Percentiles rank a stretch among this genome's conserved stretches.
Evolutionary conservation across 1,140 invertebrate species (phyloP).

Genomic region (Scaptomyza hsui): DNA sequence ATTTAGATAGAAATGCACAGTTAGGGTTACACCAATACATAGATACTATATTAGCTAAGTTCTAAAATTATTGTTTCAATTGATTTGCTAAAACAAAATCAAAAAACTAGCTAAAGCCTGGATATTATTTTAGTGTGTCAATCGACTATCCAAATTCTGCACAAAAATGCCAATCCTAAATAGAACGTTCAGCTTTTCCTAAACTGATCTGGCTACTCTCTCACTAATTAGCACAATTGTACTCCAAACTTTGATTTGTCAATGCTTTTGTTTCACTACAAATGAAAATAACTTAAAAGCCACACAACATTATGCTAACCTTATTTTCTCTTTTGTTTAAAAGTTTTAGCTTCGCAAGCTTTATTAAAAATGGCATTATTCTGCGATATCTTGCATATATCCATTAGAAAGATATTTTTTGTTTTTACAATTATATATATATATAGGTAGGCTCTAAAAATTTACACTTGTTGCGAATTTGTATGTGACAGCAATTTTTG

Average conservation of each 20-base stretch:
- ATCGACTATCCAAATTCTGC: background rate
- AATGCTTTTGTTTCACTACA: constrained; percentile 54
- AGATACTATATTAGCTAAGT: constrained; percentile 25
- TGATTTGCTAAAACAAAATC: constrained; percentile 23
- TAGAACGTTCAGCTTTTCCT: background rate
- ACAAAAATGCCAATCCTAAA: background rate
- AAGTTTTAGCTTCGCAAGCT: constrained; percentile 68
- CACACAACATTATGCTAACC: constrained; percentile 4
- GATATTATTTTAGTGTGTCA: constrained; percentile 3
- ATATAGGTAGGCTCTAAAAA: constrained; percentile 30
- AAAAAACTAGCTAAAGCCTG: constrained; percentile 28
- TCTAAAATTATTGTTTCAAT: constrained; percentile 19
- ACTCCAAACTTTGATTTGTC: constrained; percentile 64
- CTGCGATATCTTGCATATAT: constrained; percentile 39
- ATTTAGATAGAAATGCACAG: constrained; percentile 75
- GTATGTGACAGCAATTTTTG: constrained; percentile 65
- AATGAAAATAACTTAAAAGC: constrained; percentile 29
- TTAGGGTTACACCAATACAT: constrained; percentile 30
- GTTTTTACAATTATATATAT: constrained; percentile 41
- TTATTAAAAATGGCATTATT: constrained; percentile 57
- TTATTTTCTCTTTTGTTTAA: constrained; percentile 34
- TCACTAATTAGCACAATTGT: constrained; percentile 5
- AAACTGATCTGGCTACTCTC: background rate
- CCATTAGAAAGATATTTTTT: constrained; percentile 28
- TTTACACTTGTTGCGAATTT: constrained; percentile 68